Evolutionary conservation across 2,888 invertebrate genomes (phyloP), one percentile per base, ranked within the genome.

Genomic region (Galeopsomyia nigrocyanea): DNA sequence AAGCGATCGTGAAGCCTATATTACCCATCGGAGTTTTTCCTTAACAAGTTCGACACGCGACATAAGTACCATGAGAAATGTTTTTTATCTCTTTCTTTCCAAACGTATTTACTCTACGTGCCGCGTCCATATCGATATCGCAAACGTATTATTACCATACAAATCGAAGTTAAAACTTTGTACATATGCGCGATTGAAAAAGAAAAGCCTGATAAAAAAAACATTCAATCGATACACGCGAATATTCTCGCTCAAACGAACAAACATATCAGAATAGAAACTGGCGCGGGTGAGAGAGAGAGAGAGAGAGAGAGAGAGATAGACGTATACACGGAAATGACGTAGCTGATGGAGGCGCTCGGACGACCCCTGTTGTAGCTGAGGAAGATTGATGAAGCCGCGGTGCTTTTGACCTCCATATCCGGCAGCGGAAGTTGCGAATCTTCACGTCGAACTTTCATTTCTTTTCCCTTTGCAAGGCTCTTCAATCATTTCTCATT

Each of bases 331-430:
- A 77, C 82, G 84, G 83, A 83, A 83, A 83, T 82, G 82, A 83
- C 82, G 82, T 78, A 78, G 81, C 78, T 81, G 83, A 83, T 83
- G 80, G 81, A 83, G 78, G 74, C 77, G 77, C 76, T 26, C 5
- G 26, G 26, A 26, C 26, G 26, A 26, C 26, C 7, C 49, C 50
- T 21, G n/a, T n/a, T 5, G 26, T 5, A 26, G 26, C 50, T 21
- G 63, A 9, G 16, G 75, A 76, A 81, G 82, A 83, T 83, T 81
- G 82, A 83, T 83, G 82, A 81, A 78, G 78, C 76, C 73, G 5
- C 26, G 68, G 75, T 73, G 61, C 22, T 31, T 31, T 17, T 55
- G 49, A 39, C 39, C 55, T 61, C 58, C 14, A 6, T 46, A 17
- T 50, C 57, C 49, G 22, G 26, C 68, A 26, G 26, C 69, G 69